Base-by-base conservation (phyloP, 1,140 invertebrate species). In the Drosophila aff. region DNA sequence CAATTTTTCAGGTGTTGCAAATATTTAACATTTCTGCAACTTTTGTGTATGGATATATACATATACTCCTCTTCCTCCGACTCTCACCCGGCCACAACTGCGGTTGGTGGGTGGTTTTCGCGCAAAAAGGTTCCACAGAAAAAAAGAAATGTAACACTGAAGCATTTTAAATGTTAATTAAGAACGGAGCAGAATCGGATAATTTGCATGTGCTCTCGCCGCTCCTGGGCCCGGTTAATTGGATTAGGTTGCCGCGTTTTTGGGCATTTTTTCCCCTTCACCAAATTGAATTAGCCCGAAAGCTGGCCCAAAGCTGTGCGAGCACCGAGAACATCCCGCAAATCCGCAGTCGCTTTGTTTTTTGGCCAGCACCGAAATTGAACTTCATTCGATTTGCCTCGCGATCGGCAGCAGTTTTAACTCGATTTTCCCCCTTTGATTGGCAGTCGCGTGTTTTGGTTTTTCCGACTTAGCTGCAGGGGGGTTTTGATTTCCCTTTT, bases 1-100 rank as follows among this genome's bases (percentile, higher is more conserved):
- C 85, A 90, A 89, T 90, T 90, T 79, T 84, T 90, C 85, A 89
- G 85, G 78, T 89, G 84, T 89, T 90, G 77, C 78, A 84, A 79
- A 89, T 87, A 87, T 87, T 87, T 78, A 89, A 81, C 64, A 89
- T 76, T 83, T 71, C 53, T 46, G 81, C 57, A 79, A 84, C 72
- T 83, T 83, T 83, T 28, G 23, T 26, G 21, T 41, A 23, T 38
- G 44, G 46, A 43, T 73, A 40, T 21, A 50, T 15, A 55, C 5
- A 40, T 23, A 16, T 55, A 55, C 21, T 23, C 33, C 33, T 5
- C 52, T 5, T 4, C 21, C 53, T 10, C 36, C 13, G 41, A 16
- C 26, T 16, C 44, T n/a, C 13, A 21, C 13, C 23, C 1, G 26
- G 23, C 66, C 57, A 28, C 52, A 72, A 41, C 53, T 73, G 71